Percentiles rank a stretch among this genome's conserved stretches.
Conservation (phyloP, 2,797 vertebrate species). For the Sparidentex hasta region DNA sequence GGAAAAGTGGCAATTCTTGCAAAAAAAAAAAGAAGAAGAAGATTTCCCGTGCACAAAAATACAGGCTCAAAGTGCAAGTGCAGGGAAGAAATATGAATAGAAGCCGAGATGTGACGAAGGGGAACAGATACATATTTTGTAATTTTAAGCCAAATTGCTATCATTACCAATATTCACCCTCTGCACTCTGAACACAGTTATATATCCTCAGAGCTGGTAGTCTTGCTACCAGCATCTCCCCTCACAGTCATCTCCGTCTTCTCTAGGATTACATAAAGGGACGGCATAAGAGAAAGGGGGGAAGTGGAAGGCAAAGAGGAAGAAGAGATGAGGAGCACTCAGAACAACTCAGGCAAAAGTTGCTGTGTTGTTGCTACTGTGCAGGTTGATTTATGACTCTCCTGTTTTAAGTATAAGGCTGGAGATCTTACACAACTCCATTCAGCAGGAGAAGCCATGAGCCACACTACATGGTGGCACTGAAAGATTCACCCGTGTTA, state of each 20-base stretch:
- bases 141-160: constrained; percentile 43
- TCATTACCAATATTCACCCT: constrained; percentile 45
- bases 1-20: constrained; percentile 51
- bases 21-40: constrained; percentile 21
- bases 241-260: constrained; percentile 35
- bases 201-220: constrained; percentile 43
- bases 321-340: constrained; percentile 48
- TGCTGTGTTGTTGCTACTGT: constrained; percentile 56
- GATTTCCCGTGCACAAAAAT: constrained; percentile 33
- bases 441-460: constrained; percentile 56
- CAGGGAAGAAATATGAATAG: constrained; percentile 28
- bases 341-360: constrained; percentile 55
- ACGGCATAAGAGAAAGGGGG: neutral
- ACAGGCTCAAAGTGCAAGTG: constrained; percentile 28
- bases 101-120: constrained; percentile 22
- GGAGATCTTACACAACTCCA: constrained; percentile 70
- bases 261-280: constrained; percentile 34
- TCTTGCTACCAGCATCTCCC: neutral
- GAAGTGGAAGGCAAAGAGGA: constrained; percentile 17
- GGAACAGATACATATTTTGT: constrained; percentile 15
- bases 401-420: constrained; percentile 59
- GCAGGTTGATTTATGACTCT: constrained; percentile 69
- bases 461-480: constrained; percentile 37
- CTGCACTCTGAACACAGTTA: constrained; percentile 12
- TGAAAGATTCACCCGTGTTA: constrained; percentile 45